A percentile compares a stretch with the other conserved stretches of the same genome.
These are phyloP conservation scores for Thryonomys swinderianus DNA, from an alignment of 2,113 vertebrate genomes.

Conservation along the genomic window DNA sequence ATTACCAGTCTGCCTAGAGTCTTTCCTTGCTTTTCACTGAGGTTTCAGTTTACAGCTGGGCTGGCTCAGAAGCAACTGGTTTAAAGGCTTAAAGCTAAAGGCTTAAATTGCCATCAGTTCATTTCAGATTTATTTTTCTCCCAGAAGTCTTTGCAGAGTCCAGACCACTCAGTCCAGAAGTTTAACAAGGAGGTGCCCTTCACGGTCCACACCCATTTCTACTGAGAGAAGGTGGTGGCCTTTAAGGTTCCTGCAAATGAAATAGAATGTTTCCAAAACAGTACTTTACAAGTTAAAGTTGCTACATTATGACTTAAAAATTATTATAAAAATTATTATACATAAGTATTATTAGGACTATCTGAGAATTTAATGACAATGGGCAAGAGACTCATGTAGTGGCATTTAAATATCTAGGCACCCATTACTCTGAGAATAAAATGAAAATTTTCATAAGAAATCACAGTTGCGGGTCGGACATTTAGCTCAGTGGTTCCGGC, in stretches of 20 bases:
- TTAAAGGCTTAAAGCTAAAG: conserved; percentile 73
- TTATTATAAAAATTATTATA: background rate
- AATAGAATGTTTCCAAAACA: conserved; percentile 30
- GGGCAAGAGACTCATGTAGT: background rate
- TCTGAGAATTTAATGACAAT: background rate
- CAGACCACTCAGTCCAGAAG: conserved; percentile 56
- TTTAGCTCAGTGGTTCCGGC: no score
- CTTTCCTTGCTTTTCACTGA: conserved; percentile 55
- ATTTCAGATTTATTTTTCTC: conserved; percentile 60
- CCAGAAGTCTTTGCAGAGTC: conserved; percentile 68
- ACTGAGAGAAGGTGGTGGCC: conserved; percentile 39
- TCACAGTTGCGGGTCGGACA: no score
- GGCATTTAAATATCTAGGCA: background rate
- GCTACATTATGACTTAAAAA: background rate
- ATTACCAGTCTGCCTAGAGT: conserved; percentile 29
- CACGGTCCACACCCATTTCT: conserved; percentile 33
- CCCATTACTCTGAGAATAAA: background rate
- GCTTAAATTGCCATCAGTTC: conserved; percentile 75
- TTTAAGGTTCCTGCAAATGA: conserved; percentile 76
- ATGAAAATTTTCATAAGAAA: background rate
- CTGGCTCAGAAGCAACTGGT: conserved; percentile 73
- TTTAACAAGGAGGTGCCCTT: background rate
- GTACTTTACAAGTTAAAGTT: background rate
- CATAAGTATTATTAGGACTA: background rate
- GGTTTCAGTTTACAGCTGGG: conserved; percentile 73